A percentile compares a stretch with the other conserved stretches of the same genome.
These are phyloP conservation scores for Latheticus oryzae DNA, from an alignment of 2,888 invertebrate species.

Conservation along the genomic window DNA sequence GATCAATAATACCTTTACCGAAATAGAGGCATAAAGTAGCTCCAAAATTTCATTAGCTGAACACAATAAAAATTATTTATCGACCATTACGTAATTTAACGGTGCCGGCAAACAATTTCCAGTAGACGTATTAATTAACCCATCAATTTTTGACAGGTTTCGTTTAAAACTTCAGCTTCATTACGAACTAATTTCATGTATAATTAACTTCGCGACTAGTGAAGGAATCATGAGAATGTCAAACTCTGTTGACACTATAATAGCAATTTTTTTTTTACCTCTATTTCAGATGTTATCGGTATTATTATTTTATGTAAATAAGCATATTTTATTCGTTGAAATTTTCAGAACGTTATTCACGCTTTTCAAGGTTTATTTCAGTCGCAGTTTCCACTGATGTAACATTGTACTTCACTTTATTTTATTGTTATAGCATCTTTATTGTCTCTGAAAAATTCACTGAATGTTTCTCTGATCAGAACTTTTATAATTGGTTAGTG, in stretches of 20 bases:
- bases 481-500: conserved; percentile 16
- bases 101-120: conserved; percentile 24
- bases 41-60: conserved; percentile 23
- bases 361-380: conserved; percentile 9
- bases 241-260: conserved; percentile 13
- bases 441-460: conserved; percentile 16
- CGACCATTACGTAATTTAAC: conserved; percentile 23
- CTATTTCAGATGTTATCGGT: not conserved
- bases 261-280: conserved; percentile 1
- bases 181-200: conserved; percentile 25
- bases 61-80: conserved; percentile 30
- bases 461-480: conserved; percentile 10
- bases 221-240: conserved; percentile 10
- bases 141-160: conserved; percentile 37
- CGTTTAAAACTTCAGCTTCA: conserved; percentile 27
- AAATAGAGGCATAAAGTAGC: conserved; percentile 16
- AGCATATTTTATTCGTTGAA: conserved; percentile 7
- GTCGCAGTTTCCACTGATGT: conserved; percentile 10
- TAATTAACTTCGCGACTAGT: conserved; percentile 17
- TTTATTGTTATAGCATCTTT: conserved; percentile 13
- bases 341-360: conserved; percentile 3
- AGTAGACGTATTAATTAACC: conserved; percentile 31
- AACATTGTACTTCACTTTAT: conserved; percentile 3
- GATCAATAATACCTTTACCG: conserved; percentile 19
- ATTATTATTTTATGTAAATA: conserved; percentile 13